Conservation (phyloP, 2,797 vertebrate species). For the Gorsachius magnificus region DNA sequence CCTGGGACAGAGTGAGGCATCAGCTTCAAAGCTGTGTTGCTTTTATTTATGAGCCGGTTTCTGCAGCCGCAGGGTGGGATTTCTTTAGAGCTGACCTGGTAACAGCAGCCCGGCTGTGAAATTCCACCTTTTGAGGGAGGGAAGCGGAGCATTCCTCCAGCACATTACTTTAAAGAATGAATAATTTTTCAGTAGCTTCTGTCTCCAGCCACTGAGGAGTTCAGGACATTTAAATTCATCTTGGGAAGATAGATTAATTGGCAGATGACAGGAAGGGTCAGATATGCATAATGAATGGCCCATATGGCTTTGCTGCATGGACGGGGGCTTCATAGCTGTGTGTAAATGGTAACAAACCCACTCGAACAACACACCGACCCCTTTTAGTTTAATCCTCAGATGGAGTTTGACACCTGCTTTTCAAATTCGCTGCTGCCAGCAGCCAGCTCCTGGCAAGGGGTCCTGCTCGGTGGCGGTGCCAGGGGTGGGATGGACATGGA, state of each 20-base stretch:
- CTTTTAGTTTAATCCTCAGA: neutral
- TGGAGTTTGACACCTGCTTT: neutral
- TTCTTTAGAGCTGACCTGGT: neutral
- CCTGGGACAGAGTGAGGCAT: neutral
- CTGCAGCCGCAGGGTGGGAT: neutral
- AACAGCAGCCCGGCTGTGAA: neutral
- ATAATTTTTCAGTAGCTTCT: neutral
- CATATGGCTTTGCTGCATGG: constrained; percentile 15
- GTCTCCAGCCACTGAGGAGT: neutral
- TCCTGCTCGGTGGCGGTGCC: rapidly evolving
- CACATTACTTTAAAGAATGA: neutral
- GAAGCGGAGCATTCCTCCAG: neutral
- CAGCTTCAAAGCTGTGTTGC: neutral
- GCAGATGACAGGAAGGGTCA: constrained; percentile 31
- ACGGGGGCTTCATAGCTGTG: neutral
- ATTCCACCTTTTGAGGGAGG: neutral
- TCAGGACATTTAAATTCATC: constrained; percentile 5
- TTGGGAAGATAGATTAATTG: constrained; percentile 15
- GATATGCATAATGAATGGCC: constrained; percentile 42
- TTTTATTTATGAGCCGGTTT: neutral
- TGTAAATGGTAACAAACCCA: neutral
- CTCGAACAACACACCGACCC: neutral
- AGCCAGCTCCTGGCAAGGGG: neutral
- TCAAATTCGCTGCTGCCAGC: neutral
- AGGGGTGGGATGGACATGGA: neutral